Conservation (phyloP, 2,113 vertebrate genomes). For the Oenanthe melanoleuca region DNA sequence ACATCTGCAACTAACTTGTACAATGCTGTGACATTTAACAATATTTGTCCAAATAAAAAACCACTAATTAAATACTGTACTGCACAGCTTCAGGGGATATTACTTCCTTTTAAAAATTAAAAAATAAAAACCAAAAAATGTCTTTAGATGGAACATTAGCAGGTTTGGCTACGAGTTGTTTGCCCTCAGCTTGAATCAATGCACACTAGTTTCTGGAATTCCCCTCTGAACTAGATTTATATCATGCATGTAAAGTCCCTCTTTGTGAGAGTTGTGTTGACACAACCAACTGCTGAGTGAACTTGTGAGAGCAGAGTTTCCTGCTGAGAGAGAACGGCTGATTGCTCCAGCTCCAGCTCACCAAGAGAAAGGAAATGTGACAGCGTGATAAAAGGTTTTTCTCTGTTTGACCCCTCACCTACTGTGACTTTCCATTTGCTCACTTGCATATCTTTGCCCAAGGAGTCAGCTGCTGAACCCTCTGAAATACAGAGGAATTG, state of each 20-base stretch:
- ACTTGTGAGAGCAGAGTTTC: slow-evolving; percentile 61
- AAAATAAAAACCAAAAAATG: too few species aligned
- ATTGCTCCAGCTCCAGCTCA: slow-evolving; percentile 57
- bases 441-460: slow-evolving; percentile 10
- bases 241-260: slow-evolving; percentile 54
- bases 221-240: slow-evolving; percentile 45
- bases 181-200: slow-evolving; percentile 20
- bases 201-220: slow-evolving; percentile 22
- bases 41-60: neutral
- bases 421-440: slow-evolving; percentile 51
- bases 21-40: neutral
- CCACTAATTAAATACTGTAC: neutral
- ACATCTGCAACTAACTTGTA: neutral
- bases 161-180: neutral
- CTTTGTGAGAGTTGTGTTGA: slow-evolving; percentile 71
- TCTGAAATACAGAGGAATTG: neutral
- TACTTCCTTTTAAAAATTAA: neutral
- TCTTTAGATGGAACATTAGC: neutral
- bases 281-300: slow-evolving; percentile 73
- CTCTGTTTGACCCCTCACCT: slow-evolving; percentile 58
- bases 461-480: neutral
- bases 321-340: slow-evolving; percentile 65
- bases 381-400: slow-evolving; percentile 62
- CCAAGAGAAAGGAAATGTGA: slow-evolving; percentile 60
- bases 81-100: neutral